Evolutionary conservation across 2,797 vertebrate species (phyloP), one percentile per base, ranked within the genome.

Genomic region (Muraenolepis orangiensis): DNA sequence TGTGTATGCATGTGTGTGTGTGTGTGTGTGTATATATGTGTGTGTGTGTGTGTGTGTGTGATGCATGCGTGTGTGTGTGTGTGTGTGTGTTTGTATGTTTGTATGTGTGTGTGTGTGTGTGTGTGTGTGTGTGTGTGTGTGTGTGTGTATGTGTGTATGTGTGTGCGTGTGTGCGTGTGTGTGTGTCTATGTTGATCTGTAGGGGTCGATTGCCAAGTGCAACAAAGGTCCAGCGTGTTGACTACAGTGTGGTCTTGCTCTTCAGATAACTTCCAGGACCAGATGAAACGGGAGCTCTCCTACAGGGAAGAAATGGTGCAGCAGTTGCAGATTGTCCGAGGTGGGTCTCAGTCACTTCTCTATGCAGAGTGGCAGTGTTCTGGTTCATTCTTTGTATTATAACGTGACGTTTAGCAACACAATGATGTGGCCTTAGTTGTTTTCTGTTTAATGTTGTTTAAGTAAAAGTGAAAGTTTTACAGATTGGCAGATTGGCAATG

Each of bases 221-320:
- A 57, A 23, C 20, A 1, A 16, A 51, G 5, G 51, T 57, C 20
- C 57, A 64, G 16, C 23, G 1, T 16, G 28, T 7, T 70, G 26
- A 20, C 2, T 20, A 20, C 29, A 72, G 88, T 11, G 77, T 84
- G 81, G 85, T 86, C 85, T 86, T 85, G 72, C 83, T 90, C 90
- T 84, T 79, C 94, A 98, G 97, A 98, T 95, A 97, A 98, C 94
- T 98, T 98, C 91, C 97, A 98, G 94, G 97, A 99, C 91, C 97
- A 98, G 94, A 99, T 99, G 97, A 99, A 99, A 91, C 94, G 97
- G 78, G 97, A 99, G 93, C 93, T 99, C 91, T 97, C 97, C 81
- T 98, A 98, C 90, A 93, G 97, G 85, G 97, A 98, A 86, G 97
- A 99, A 86, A 99, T 98, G 97, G 97, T 98, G 80, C 97, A 99